A percentile compares a stretch with the other conserved stretches of the same genome.
These are phyloP conservation scores for Eptesicus fuscus DNA, from an alignment of 2,113 vertebrate genomes.

Conservation along the genomic window DNA sequence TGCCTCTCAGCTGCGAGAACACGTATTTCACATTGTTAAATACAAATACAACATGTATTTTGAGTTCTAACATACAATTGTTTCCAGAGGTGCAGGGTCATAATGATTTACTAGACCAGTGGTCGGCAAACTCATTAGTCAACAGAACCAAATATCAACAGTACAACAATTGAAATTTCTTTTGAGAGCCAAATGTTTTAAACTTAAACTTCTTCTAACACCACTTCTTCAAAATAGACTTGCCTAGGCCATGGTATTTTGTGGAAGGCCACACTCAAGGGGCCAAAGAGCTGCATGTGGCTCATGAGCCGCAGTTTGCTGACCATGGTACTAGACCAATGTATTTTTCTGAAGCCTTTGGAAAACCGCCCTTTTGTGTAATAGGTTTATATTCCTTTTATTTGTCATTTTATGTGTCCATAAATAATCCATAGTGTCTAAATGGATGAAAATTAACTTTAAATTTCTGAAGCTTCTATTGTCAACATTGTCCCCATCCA, in stretches of 20 bases:
- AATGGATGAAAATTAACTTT: neutral
- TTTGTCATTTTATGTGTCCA: neutral
- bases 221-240: too few relatives aligned
- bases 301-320: too few relatives aligned
- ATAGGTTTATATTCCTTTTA: neutral
- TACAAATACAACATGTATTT: neutral
- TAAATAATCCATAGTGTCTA: neutral
- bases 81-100: neutral
- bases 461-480: neutral
- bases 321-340: neutral
- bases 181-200: too few relatives aligned
- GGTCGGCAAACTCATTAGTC: too few relatives aligned
- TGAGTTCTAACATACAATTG: neutral
- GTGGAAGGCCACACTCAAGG: too few relatives aligned
- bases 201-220: too few relatives aligned
- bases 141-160: too few relatives aligned
- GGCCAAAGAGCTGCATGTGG: too few relatives aligned
- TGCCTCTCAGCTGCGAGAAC: neutral
- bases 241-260: too few relatives aligned
- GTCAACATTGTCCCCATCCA: neutral
- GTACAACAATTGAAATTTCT: too few relatives aligned
- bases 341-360: neutral
- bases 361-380: neutral
- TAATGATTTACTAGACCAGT: neutral
- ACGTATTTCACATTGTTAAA: neutral